Base-by-base conservation (phyloP, 2,888 invertebrate species). In the Acanthacorydalis orientalis region DNA sequence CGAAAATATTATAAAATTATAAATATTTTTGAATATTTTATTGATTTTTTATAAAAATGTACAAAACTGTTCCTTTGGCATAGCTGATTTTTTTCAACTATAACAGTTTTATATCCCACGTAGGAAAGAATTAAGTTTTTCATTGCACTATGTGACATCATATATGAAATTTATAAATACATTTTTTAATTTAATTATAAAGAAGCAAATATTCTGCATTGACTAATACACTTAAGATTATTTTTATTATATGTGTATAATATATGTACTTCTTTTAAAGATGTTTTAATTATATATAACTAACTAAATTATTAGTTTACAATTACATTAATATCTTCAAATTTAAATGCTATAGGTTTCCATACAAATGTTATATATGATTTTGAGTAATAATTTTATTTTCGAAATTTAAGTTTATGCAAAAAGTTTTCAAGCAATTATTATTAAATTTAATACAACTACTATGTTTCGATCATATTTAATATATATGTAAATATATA, bases 191-290 rank as follows among this genome's bases (percentile, higher is more conserved):
- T 37, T 37, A 37, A 12, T n/a, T 37, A 14, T 37, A 46, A 46
- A 39, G 39, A 46, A 46, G 46, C 46, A 46, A 46, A 14, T 12
- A 39, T 46, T 46, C 23, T 46, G 46, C 46, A 46, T 31, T 46
- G 38, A 39, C 46, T 46, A 46, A 43, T 14, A 37, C 37, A 37
- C 37, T 14, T 37, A 37, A 12, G 12, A 37, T 37, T 37, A 37
- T 37, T 12, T 37, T 23, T 23, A 23, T 23, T 23, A 23, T 23
- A 23, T 23, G 23, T 23, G 23, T 12, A 37, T 37, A 37, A 12
- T 12, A 37, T 37, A 12, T 7, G 37, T 37, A 37, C 12, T 37
- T 12, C 14, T 37, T 12, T 37, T 37, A 37, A 12, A 37, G 14
- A 37, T 14, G 37, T 37, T 12, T 14, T 12, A 14, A 37, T n/a